These are phyloP conservation scores for Ctenopoma multispine DNA, from an alignment of 2,797 vertebrate species.

Conservation along the genomic window DNA sequence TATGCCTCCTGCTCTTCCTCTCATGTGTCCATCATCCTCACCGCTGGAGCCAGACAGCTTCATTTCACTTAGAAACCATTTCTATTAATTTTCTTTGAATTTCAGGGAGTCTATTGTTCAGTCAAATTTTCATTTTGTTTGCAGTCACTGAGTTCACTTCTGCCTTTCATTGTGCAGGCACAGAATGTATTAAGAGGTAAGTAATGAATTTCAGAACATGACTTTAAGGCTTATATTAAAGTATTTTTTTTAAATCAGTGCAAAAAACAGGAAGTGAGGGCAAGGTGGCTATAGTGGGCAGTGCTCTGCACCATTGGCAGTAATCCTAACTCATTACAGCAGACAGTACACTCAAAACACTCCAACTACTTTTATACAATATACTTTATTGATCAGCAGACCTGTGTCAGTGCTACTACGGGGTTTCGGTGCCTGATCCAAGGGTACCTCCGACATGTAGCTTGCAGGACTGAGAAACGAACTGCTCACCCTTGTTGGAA, in stretches of 20 bases:
- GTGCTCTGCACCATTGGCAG: conserved; percentile 13
- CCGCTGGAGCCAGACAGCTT: conserved; percentile 11
- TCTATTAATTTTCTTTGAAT: neutral
- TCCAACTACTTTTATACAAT: neutral
- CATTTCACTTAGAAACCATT: conserved; percentile 18
- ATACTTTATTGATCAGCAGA: no score
- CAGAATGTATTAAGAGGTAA: conserved; percentile 39
- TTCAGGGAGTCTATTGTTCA: neutral
- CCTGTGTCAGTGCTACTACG: no score
- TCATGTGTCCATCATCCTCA: conserved; percentile 11
- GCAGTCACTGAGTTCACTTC: neutral
- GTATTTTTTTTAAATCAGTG: conserved; percentile 56
- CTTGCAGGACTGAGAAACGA: no score
- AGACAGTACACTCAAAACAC: neutral
- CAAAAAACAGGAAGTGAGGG: conserved; percentile 34
- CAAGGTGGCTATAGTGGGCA: conserved; percentile 21
- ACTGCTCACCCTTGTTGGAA: no score
- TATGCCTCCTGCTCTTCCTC: neutral
- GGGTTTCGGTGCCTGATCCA: no score
- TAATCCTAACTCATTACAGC: conserved; percentile 14
- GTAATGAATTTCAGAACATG: conserved; percentile 46
- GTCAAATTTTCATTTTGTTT: conserved; percentile 8
- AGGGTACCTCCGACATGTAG: no score
- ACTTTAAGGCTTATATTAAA: conserved; percentile 67
- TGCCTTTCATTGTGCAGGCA: neutral